Evolutionary conservation across 2,113 vertebrate genomes (phyloP).

Genomic region (Pomatostomus ruficeps): DNA sequence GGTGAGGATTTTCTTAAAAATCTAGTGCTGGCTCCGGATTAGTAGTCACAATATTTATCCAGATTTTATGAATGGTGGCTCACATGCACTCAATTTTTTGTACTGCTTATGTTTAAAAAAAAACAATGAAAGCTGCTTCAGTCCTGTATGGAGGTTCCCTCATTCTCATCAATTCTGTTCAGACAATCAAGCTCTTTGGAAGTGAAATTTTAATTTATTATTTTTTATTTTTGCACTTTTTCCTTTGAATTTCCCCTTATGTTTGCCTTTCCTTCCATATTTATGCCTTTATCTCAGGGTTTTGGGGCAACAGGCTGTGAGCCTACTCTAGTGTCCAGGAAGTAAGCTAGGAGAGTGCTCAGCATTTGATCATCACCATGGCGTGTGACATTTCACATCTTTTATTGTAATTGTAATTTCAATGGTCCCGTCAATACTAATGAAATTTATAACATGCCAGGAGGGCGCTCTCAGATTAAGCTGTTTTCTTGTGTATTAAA

Average conservation of each 20-base stretch:
- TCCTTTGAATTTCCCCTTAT: background rate
- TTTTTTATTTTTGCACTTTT: background rate
- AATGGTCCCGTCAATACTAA: background rate
- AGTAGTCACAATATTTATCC: background rate
- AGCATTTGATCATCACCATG: background rate
- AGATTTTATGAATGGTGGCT: background rate
- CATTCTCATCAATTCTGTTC: background rate
- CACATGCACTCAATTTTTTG: background rate
- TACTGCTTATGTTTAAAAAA: background rate
- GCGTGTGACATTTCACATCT: background rate
- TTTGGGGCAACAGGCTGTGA: background rate
- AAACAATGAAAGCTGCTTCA: background rate
- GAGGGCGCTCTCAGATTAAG: background rate
- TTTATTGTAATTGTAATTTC: background rate
- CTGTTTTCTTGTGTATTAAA: constrained; percentile 41
- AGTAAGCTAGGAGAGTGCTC: background rate
- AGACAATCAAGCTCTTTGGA: background rate
- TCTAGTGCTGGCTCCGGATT: background rate
- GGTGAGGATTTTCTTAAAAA: background rate
- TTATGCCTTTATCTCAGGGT: background rate
- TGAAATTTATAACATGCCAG: background rate
- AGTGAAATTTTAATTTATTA: background rate
- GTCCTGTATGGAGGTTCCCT: background rate
- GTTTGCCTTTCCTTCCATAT: background rate
- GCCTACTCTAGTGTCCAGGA: background rate